Evolutionary conservation across 2,797 vertebrate genomes (phyloP).

Genomic region (Picus viridis): DNA sequence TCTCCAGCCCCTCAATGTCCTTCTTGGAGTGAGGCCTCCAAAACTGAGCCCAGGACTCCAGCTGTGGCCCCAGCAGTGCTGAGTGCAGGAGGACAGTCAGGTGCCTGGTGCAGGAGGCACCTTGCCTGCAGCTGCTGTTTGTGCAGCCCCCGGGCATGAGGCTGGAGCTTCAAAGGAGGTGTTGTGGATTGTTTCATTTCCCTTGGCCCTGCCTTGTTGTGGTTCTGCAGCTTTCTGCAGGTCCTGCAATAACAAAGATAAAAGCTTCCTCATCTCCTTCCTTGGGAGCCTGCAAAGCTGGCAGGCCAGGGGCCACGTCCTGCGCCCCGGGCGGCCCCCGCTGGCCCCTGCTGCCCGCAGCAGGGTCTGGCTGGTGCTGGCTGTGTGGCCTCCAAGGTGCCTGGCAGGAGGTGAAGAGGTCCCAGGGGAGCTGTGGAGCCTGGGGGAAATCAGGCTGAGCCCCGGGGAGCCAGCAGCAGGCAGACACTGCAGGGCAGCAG

Average conservation of each 20-base stretch:
- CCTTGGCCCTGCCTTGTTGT: background rate
- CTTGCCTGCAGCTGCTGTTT: background rate
- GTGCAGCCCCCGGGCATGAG: background rate
- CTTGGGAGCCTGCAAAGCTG: background rate
- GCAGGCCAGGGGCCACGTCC: accelerated
- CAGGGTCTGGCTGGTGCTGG: background rate
- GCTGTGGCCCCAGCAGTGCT: too few species aligned
- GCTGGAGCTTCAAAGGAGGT: conserved; percentile 7
- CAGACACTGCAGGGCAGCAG: accelerated
- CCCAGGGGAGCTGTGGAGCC: background rate
- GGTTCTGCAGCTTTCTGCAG: conserved; percentile 4
- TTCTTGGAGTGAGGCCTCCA: too few species aligned
- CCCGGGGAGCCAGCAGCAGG: background rate
- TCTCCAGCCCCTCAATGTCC: too few species aligned
- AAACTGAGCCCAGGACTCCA: too few species aligned
- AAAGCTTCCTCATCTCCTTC: background rate
- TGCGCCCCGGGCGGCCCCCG: background rate
- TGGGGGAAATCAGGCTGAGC: too few species aligned
- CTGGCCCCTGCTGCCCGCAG: background rate
- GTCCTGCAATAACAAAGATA: background rate
- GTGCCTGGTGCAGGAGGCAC: background rate
- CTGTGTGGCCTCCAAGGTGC: background rate
- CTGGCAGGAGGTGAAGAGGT: background rate
- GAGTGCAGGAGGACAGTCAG: too few species aligned
- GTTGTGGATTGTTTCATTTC: background rate